A percentile compares a stretch with the other conserved stretches of the same genome.
phyloP scores from a whole-genome alignment of 2,113 vertebrate species.

The Xiphophorus maculatus region DNA sequence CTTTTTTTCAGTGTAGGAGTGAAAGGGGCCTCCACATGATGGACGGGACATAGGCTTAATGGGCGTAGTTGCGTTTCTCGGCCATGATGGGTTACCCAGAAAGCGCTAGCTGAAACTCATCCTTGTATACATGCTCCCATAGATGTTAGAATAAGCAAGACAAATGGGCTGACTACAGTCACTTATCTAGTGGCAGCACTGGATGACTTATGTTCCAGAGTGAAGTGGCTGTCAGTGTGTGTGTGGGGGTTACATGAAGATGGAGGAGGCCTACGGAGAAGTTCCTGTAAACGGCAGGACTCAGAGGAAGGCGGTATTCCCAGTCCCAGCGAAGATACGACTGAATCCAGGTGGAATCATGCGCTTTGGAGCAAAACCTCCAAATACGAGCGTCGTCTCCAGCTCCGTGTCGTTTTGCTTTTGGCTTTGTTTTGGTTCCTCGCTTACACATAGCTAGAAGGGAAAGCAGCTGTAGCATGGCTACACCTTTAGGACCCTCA shows the following conservation, averaged over 20 bases:
- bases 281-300: background rate
- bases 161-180: background rate
- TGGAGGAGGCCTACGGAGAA: background rate
- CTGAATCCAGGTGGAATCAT: constrained; percentile 32
- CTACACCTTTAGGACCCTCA: constrained; percentile 50
- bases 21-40: background rate
- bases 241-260: background rate
- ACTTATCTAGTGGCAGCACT: background rate
- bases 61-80: background rate
- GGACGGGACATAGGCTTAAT: too few relatives aligned
- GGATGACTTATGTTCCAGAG: background rate
- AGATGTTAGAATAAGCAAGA: background rate
- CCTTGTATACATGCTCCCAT: background rate
- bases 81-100: background rate
- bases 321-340: constrained; percentile 6
- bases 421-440: background rate
- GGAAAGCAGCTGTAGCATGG: background rate
- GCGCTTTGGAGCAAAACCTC: constrained; percentile 79
- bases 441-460: background rate
- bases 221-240: background rate
- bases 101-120: background rate
- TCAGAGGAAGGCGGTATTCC: constrained; percentile 4
- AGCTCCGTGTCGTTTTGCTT: constrained; percentile 73
- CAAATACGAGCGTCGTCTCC: constrained; percentile 78
- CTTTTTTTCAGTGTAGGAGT: background rate